Base-by-base conservation (phyloP, 2,888 invertebrate genomes). In the Drosophila antonietae region DNA sequence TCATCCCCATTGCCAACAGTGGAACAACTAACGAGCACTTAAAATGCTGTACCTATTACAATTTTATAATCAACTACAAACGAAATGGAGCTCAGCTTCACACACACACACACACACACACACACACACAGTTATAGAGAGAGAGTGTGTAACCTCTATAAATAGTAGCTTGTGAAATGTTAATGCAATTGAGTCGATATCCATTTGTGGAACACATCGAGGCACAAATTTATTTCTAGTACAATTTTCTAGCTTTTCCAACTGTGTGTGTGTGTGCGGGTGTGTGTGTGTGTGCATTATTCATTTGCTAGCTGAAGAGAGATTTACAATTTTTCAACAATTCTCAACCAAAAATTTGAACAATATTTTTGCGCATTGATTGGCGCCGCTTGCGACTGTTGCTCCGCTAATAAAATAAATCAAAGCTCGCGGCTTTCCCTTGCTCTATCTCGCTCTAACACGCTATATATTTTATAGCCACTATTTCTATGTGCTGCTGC, bases 331-430 rank as follows among this genome's bases (percentile, higher is more conserved):
- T 55, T 55, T 41, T 41, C 18, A 41, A 31, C 41, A 31, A 55
- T 55, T 87, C 81, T 88, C 71, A 57, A 68, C 64, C 5, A 49
- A 49, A 49, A 70, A 61, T 62, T 56, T 52, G 43, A 44, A 57
- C 62, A 62, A 75, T 68, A 51, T 75, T 66, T 80, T 41, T 28
- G 39, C 39, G 44, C 72, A 75, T 77, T 80, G 74, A 75, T 73
- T 77, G 77, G 53, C 46, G 43, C 28, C 53, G 43, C 28, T 43
- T 46, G 74, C 74, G 70, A 66, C 60, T 70, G 70, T 78, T 83
- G 84, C 80, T 78, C 52, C 68, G 75, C 64, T 78, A 73, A 70
- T 84, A 74, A 84, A 84, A 83, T 80, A 88, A 88, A 88, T 78
- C 85, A 87, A 84, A 88, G 77, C 75, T 56, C 63, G 51, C 39